phyloP scores from a whole-genome alignment of 1,140 invertebrate species.

The Caenorhabditis latens region DNA sequence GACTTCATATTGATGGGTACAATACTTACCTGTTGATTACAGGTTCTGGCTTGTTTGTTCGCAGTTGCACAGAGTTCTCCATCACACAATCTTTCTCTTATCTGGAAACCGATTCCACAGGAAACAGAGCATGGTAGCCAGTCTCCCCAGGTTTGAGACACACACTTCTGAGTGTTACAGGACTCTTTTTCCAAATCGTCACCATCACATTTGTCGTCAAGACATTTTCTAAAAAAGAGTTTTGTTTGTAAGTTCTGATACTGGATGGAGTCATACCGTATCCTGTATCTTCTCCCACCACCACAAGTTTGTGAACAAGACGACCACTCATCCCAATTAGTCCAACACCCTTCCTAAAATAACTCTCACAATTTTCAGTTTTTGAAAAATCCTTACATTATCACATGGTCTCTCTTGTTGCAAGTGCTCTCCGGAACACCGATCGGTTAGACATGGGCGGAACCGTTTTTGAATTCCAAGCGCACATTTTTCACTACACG shows the following conservation, averaged over 20 bases:
- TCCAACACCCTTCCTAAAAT: conserved; percentile 59
- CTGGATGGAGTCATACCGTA: not conserved
- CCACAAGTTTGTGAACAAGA: conserved; percentile 69
- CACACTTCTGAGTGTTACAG: conserved; percentile 64
- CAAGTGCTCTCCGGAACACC: conserved; percentile 57
- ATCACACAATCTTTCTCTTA: conserved; percentile 72
- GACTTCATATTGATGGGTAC: too few species aligned
- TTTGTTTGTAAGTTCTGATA: too few species aligned
- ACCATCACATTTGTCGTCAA: conserved; percentile 65
- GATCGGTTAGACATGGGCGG: conserved; percentile 38
- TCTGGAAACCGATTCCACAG: conserved; percentile 77
- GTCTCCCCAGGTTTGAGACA: conserved; percentile 69
- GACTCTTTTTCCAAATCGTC: conserved; percentile 60
- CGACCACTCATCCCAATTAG: conserved; percentile 70
- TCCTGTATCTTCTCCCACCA: conserved; percentile 61
- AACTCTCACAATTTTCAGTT: not conserved
- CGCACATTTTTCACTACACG: conserved; percentile 47
- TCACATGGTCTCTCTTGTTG: conserved; percentile 52
- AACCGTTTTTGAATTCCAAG: conserved; percentile 56
- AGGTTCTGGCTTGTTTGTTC: conserved; percentile 76
- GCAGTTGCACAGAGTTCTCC: conserved; percentile 67
- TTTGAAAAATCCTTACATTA: conserved; percentile 23
- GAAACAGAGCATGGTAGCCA: conserved; percentile 74
- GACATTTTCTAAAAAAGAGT: conserved; percentile 31
- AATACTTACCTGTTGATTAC: conserved; percentile 76